phyloP scores from a whole-genome alignment of 2,113 vertebrate genomes.

The Ptychochromis oligacanthus region DNA sequence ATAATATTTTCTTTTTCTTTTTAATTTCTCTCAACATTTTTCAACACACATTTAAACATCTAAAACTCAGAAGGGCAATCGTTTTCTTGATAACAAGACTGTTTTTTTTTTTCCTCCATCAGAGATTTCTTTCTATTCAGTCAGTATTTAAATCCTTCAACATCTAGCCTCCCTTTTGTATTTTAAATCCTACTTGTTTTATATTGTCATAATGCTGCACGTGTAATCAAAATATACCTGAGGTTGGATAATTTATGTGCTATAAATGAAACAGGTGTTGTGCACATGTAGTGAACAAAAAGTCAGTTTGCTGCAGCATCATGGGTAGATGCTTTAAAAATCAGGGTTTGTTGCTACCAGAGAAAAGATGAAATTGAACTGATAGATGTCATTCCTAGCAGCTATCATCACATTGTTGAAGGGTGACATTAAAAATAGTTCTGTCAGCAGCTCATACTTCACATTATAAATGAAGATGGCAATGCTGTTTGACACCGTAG shows the following conservation, averaged over 20 bases:
- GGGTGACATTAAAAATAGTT: conserved; percentile 28
- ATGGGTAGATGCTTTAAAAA: not conserved
- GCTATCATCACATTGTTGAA: conserved; percentile 1
- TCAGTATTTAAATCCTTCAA: not conserved
- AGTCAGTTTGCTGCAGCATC: not conserved
- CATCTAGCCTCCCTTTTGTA: not conserved
- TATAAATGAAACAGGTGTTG: not conserved
- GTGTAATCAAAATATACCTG: not conserved
- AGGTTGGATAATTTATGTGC: not conserved
- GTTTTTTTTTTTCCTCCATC: too few species aligned
- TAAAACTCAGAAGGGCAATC: too few species aligned
- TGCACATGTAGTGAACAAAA: not conserved
- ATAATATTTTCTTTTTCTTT: not conserved
- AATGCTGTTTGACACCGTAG: conserved; percentile 21
- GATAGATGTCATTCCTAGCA: conserved; percentile 21
- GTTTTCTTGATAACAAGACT: too few species aligned
- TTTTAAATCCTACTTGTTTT: not conserved
- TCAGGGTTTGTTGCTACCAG: not conserved
- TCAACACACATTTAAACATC: not conserved
- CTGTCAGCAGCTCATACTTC: conserved; percentile 33
- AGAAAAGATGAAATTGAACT: conserved; percentile 2
- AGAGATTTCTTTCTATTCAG: not conserved
- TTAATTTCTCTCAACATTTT: not conserved
- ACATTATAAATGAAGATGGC: conserved; percentile 21
- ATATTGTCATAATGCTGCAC: not conserved